Conservation (phyloP, 1,140 invertebrate species). For the Aphelenchoides fujianensis region DNA sequence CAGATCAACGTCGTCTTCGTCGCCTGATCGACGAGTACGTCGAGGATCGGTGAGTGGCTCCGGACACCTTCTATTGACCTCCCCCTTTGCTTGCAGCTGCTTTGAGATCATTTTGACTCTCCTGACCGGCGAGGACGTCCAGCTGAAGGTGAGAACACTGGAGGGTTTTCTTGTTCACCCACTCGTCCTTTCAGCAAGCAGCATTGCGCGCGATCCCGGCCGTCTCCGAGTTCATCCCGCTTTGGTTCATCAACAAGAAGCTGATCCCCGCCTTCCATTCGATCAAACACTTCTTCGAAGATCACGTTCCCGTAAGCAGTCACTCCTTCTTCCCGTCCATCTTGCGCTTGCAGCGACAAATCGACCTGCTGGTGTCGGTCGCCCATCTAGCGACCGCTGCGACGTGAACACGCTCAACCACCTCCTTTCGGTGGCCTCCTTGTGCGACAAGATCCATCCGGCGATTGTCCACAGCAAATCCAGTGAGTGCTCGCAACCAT, state of each 20-base stretch:
- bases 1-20: conserved; percentile 42
- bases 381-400: conserved; percentile 58
- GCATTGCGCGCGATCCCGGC: conserved; percentile 47
- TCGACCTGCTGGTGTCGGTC: conserved; percentile 54
- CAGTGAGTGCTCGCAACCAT: conserved; percentile 24
- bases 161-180: conserved; percentile 27
- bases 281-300: conserved; percentile 51
- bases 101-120: conserved; percentile 14
- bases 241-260: conserved; percentile 49
- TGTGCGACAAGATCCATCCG: conserved; percentile 55
- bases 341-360: conserved; percentile 50
- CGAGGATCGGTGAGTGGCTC: conserved; percentile 36
- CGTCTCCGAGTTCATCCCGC: conserved; percentile 54
- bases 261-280: conserved; percentile 47
- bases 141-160: conserved; percentile 30
- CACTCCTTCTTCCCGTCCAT: conserved; percentile 5
- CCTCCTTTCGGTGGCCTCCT: conserved; percentile 42
- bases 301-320: conserved; percentile 57
- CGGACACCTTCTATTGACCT: too few relatives aligned
- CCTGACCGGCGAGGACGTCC: conserved; percentile 35
- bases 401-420: conserved; percentile 46
- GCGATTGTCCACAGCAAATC: conserved; percentile 58
- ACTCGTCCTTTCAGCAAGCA: conserved; percentile 46
- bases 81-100: background rate
- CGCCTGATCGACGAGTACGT: conserved; percentile 46